These are phyloP conservation scores for Brachypteracias leptosomus DNA, from an alignment of 2,113 vertebrate species.

Conservation along the genomic window DNA sequence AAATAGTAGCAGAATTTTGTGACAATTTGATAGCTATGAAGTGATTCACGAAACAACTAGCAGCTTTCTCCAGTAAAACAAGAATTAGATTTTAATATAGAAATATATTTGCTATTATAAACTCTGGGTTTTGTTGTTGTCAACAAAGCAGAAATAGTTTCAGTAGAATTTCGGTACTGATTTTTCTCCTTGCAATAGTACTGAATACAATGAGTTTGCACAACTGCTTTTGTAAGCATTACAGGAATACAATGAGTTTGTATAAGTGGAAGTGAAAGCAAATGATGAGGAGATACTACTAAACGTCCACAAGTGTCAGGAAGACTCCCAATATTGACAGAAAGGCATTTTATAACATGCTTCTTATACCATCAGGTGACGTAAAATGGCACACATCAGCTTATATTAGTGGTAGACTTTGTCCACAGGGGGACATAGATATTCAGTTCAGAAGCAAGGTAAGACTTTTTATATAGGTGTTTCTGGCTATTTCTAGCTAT, in stretches of 20 bases:
- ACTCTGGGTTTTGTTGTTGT: background rate
- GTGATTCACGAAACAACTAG: background rate
- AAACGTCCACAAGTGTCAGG: background rate
- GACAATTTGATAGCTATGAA: background rate
- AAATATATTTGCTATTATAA: background rate
- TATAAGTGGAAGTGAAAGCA: background rate
- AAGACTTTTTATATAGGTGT: background rate
- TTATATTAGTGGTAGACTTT: background rate
- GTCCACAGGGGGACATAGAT: background rate
- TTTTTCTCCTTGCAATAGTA: background rate
- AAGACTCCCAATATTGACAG: background rate
- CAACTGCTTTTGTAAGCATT: background rate
- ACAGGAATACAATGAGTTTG: background rate
- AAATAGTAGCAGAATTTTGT: background rate
- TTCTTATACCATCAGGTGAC: background rate
- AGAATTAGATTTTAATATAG: background rate
- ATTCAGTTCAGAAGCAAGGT: background rate
- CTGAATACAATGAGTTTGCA: background rate
- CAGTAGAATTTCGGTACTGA: background rate
- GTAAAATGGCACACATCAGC: background rate
- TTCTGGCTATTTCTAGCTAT: background rate
- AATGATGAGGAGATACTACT: background rate
- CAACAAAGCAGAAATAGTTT: background rate
- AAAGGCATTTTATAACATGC: background rate
- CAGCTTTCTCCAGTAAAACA: background rate